Percentiles rank a stretch among this genome's conserved stretches.
Conservation (phyloP, 2,888 invertebrate species). For the Lagria hirta region DNA sequence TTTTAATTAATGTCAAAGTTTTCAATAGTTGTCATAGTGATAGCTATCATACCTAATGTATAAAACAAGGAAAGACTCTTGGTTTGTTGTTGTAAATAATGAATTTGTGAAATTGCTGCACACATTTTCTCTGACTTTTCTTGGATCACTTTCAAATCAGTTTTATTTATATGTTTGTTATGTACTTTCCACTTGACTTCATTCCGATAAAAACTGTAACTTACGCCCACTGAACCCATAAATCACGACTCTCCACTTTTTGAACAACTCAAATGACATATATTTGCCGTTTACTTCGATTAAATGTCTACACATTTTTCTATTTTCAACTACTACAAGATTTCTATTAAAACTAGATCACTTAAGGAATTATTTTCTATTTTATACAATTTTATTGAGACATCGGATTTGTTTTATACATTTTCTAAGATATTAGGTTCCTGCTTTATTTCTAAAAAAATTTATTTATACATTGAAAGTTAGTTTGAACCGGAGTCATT, state of each 20-base stretch:
- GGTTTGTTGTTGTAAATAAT: conserved; percentile 14
- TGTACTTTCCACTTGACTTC: conserved; percentile 29
- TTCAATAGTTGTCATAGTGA: conserved; percentile 32
- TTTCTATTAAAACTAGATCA: too few species aligned
- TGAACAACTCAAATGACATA: too few species aligned
- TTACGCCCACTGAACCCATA: conserved; percentile 19
- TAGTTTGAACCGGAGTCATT: too few species aligned
- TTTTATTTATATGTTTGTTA: conserved; percentile 29
- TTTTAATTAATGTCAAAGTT: conserved; percentile 43
- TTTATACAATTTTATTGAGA: too few species aligned
- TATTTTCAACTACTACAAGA: too few species aligned
- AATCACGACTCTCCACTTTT: conserved; percentile 13
- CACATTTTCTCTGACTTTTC: conserved; percentile 41
- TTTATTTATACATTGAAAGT: conserved; percentile 14
- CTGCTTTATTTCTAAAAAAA: conserved; percentile 13
- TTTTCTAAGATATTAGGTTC: conserved; percentile 4
- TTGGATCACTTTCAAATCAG: conserved; percentile 43
- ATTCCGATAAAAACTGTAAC: conserved; percentile 16
- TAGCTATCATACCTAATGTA: conserved; percentile 11
- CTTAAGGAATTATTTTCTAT: too few species aligned
- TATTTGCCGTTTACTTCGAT: too few species aligned
- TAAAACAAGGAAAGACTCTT: conserved; percentile 31
- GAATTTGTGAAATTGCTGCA: conserved; percentile 36
- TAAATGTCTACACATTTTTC: too few species aligned
- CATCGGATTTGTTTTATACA: conserved; percentile 3